These are phyloP conservation scores for Microtus pennsylvanicus DNA, from an alignment of 2,113 vertebrate genomes.

Conservation along the genomic window DNA sequence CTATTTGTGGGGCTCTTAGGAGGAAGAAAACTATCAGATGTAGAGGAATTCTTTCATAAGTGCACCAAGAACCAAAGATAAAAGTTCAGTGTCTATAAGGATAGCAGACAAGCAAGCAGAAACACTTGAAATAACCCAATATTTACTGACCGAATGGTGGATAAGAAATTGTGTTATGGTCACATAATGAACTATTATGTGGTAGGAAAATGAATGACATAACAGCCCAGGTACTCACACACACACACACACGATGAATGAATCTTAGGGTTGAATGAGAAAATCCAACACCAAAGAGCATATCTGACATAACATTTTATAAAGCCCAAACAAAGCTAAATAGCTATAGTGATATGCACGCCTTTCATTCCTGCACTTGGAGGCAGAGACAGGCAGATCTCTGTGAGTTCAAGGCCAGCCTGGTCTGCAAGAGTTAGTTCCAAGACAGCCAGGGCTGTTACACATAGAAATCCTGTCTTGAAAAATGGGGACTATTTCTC, in stretches of 20 bases:
- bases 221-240: background rate
- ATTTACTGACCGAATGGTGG: background rate
- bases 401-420: too few species aligned
- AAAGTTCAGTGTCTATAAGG: background rate
- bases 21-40: background rate
- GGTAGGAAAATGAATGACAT: background rate
- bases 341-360: background rate
- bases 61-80: background rate
- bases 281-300: slow-evolving; percentile 47
- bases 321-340: background rate
- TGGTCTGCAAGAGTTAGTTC: too few species aligned
- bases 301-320: background rate
- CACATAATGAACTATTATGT: background rate
- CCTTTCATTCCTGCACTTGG: too few species aligned
- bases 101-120: background rate
- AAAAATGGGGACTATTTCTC: slow-evolving; percentile 12
- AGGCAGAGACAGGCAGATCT: too few species aligned
- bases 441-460: too few species aligned
- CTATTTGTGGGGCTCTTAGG: background rate
- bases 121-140: background rate
- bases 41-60: slow-evolving; percentile 35
- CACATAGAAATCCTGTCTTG: too few species aligned
- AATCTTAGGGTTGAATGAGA: slow-evolving; percentile 16
- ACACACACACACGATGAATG: background rate
- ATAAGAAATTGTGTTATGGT: background rate